Evolutionary conservation across 2,113 vertebrate species (phyloP).

Genomic region (Psittacara wagleri): DNA sequence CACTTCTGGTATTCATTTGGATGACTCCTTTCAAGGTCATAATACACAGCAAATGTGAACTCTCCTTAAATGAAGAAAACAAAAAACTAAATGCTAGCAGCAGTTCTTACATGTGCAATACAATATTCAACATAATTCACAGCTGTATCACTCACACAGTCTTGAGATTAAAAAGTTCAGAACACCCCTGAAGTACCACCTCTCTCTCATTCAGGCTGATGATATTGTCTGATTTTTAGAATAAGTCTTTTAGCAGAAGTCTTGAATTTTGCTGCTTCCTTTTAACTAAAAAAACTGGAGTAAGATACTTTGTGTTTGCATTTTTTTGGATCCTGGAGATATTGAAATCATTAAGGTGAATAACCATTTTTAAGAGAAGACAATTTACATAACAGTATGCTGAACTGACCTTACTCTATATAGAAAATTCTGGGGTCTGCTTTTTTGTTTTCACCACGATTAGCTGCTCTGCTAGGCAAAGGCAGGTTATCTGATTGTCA

Average conservation of each 20-base stretch:
- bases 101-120: not conserved
- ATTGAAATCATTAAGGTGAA: not conserved
- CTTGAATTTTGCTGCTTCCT: not conserved
- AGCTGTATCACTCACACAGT: not conserved
- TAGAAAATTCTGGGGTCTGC: not conserved
- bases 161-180: not conserved
- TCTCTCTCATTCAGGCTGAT: not conserved
- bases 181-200: not conserved
- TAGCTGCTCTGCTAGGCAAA: not conserved
- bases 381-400: not conserved
- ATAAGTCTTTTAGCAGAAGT: not conserved
- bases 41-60: not conserved
- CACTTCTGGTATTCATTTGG: not conserved
- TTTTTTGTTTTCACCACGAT: not conserved
- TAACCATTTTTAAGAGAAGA: not conserved
- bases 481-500: conserved; percentile 28
- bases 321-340: not conserved
- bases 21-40: not conserved
- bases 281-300: not conserved
- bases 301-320: not conserved
- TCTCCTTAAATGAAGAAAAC: not conserved
- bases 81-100: not conserved
- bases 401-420: not conserved
- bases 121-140: not conserved
- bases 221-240: not conserved